Evolutionary conservation across 64 coral and sea anemone genomes (phyloP).

Genomic region (Pachyseris speciosa): DNA sequence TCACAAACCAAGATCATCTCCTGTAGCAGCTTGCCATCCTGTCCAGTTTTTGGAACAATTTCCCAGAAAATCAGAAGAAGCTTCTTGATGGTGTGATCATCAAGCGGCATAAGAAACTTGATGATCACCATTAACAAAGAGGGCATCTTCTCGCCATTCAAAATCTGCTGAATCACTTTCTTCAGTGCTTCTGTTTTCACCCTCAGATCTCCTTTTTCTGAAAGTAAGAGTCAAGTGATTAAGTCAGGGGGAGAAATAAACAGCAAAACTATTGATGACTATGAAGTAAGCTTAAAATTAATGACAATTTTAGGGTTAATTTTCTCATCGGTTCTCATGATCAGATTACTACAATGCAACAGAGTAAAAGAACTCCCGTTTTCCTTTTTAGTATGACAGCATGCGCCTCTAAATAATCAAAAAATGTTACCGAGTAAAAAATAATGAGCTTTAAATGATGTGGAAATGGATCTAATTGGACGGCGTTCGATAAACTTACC

Average conservation of each 20-base stretch:
- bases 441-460: too few species aligned
- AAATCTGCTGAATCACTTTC: constrained; percentile 94
- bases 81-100: constrained; percentile 99
- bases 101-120: constrained; percentile 92
- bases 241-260: background rate
- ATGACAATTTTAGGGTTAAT: too few species aligned
- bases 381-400: too few species aligned
- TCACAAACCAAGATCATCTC: constrained; percentile 99
- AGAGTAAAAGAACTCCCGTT: too few species aligned
- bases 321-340: too few species aligned
- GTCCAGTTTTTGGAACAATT: constrained; percentile 96
- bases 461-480: too few species aligned
- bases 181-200: constrained; percentile 92
- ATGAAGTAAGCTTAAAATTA: background rate
- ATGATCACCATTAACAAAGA: constrained; percentile 96
- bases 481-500: constrained; percentile 72
- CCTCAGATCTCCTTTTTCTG: constrained; percentile 96
- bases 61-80: constrained; percentile 98
- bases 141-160: constrained; percentile 98
- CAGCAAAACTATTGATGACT: background rate
- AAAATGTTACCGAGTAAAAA: too few species aligned
- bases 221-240: background rate
- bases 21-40: constrained; percentile 95
- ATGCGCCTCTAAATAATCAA: too few species aligned
- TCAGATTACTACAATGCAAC: too few species aligned